phyloP scores from a whole-genome alignment of 2,888 invertebrate genomes.

The Dynastes maya region DNA sequence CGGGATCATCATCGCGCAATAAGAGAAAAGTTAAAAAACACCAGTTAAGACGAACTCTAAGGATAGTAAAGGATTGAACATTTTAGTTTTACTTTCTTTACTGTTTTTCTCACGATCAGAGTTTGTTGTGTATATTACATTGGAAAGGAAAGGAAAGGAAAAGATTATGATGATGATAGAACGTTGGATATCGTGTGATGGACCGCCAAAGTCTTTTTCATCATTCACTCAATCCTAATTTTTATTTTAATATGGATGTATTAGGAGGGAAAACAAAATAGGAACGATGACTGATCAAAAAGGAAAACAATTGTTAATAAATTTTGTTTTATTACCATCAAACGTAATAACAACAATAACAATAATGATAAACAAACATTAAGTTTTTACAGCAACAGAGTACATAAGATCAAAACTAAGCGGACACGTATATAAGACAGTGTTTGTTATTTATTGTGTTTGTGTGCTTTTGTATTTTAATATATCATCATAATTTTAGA shows the following conservation, averaged over 20 bases:
- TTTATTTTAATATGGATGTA: neutral
- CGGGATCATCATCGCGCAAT: neutral
- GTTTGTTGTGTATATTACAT: neutral
- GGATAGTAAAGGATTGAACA: neutral
- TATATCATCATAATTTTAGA: conserved; percentile 4
- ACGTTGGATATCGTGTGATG: neutral
- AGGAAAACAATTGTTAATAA: conserved; percentile 4
- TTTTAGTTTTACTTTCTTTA: neutral
- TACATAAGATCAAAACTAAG: neutral
- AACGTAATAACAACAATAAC: neutral
- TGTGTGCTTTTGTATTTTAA: conserved; percentile 6
- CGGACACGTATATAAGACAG: neutral
- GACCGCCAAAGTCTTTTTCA: neutral
- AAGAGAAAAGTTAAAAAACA: conserved; percentile 2
- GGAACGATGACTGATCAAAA: conserved; percentile 7
- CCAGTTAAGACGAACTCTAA: neutral
- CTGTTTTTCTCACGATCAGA: neutral
- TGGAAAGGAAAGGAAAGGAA: too few species aligned
- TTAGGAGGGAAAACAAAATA: too few species aligned
- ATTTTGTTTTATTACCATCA: conserved; percentile 1
- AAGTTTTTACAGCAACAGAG: neutral
- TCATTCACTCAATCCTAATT: neutral
- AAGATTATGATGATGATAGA: conserved; percentile 6
- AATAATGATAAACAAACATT: conserved; percentile 37
- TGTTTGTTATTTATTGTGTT: conserved; percentile 18